These are phyloP conservation scores for Ophraella communa DNA, from an alignment of 2,888 invertebrate species.

Conservation along the genomic window DNA sequence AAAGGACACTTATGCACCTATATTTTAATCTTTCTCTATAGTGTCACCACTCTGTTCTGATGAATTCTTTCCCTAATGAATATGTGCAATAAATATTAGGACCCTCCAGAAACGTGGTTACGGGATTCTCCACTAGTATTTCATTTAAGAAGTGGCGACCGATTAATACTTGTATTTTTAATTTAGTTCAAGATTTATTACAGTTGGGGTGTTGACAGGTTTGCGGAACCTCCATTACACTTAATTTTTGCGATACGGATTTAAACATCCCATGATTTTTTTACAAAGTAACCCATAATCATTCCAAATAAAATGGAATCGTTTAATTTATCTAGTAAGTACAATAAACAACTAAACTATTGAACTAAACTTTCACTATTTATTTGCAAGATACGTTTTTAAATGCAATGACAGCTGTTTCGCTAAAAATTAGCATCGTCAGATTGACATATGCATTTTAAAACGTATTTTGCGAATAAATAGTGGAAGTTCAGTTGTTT, in stretches of 20 bases:
- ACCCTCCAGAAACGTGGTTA: conserved; percentile 35
- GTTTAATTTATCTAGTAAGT: no score
- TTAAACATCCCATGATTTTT: background rate
- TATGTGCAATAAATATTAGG: conserved; percentile 55
- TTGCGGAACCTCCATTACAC: conserved; percentile 45
- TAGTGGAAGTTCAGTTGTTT: no score
- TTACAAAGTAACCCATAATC: no score
- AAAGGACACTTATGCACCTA: background rate
- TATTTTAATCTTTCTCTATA: background rate
- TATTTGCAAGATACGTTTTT: no score
- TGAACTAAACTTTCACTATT: no score
- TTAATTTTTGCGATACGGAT: conserved; percentile 16
- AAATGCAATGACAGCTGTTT: no score
- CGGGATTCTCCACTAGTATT: conserved; percentile 41
- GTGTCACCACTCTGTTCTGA: conserved; percentile 46
- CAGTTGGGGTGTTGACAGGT: conserved; percentile 55
- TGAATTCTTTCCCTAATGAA: conserved; percentile 56
- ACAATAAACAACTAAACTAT: no score
- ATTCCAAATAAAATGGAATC: no score
- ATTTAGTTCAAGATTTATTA: conserved; percentile 46
- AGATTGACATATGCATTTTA: no score
- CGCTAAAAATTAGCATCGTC: no score
- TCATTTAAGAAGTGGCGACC: conserved; percentile 55
- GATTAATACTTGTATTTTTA: conserved; percentile 57
- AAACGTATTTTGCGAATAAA: no score